These are phyloP conservation scores for Eledone cirrhosa DNA, from an alignment of 2,888 invertebrate species.

Conservation along the genomic window DNA sequence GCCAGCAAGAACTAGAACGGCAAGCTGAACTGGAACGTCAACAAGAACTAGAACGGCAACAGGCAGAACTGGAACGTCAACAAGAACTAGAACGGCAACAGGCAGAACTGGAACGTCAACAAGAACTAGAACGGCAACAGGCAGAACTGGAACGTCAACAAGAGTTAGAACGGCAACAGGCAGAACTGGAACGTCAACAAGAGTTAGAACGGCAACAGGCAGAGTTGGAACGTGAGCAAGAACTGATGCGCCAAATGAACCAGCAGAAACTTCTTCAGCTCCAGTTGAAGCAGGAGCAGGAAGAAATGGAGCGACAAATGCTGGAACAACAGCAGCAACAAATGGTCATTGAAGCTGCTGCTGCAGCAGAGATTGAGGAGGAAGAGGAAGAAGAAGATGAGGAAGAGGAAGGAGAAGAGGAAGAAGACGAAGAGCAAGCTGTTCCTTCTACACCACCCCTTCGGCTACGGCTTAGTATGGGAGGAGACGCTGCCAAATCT, in stretches of 20 bases:
- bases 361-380: conserved; percentile 23
- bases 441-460: no score
- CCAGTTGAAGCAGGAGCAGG: conserved; percentile 1
- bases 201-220: conserved; percentile 2
- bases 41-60: neutral
- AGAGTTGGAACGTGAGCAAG: conserved; percentile 12
- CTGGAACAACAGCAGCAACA: conserved; percentile 21
- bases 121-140: neutral
- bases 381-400: conserved; percentile 5
- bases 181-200: neutral
- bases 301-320: conserved; percentile 20
- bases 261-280: conserved; percentile 8
- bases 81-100: conserved; percentile 4
- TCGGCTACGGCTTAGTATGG: no score
- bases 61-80: neutral
- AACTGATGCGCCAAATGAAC: neutral
- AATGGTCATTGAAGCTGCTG: conserved; percentile 21
- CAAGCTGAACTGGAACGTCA: neutral
- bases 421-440: neutral
- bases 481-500: neutral
- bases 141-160: neutral
- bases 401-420: neutral
- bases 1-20: neutral
- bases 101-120: neutral
- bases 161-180: neutral